These are phyloP conservation scores for Delia radicum DNA, from an alignment of 1,140 invertebrate genomes.

Conservation along the genomic window DNA sequence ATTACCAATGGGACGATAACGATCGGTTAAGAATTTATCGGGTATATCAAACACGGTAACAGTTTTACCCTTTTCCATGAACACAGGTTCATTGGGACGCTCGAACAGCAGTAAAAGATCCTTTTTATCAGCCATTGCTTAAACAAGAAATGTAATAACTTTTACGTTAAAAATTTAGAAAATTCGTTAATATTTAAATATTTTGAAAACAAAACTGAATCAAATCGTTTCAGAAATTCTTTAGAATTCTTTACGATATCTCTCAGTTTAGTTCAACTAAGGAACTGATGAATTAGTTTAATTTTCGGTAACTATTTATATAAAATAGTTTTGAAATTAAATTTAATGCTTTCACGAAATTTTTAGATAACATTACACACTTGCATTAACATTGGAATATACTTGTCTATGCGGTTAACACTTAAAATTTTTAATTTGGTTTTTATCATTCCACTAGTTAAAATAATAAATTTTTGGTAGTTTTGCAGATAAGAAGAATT, in stretches of 20 bases:
- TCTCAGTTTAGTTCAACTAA: not conserved
- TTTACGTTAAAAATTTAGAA: too few relatives aligned
- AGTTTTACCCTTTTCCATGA: not conserved
- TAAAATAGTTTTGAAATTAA: not conserved
- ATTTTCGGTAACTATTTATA: not conserved
- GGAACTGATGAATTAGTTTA: not conserved
- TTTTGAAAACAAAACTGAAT: too few relatives aligned
- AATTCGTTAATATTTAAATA: too few relatives aligned
- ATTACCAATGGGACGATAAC: slow-evolving; percentile 61
- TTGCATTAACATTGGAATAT: not conserved
- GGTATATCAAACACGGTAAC: slow-evolving; percentile 66
- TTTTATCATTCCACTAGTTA: not conserved
- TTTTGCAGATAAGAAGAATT: not conserved
- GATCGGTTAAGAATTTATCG: slow-evolving; percentile 63
- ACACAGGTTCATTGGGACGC: slow-evolving; percentile 73
- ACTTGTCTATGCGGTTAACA: not conserved
- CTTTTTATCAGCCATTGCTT: slow-evolving; percentile 52
- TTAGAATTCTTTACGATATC: not conserved
- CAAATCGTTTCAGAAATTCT: too few relatives aligned
- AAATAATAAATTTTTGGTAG: not conserved
- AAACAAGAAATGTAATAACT: too few relatives aligned
- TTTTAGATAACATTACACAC: not conserved
- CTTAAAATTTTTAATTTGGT: too few relatives aligned
- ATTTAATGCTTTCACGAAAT: too few relatives aligned
- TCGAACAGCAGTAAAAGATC: slow-evolving; percentile 68